phyloP scores from a whole-genome alignment of 2,797 vertebrate genomes.

The Lacerta bilineata region DNA sequence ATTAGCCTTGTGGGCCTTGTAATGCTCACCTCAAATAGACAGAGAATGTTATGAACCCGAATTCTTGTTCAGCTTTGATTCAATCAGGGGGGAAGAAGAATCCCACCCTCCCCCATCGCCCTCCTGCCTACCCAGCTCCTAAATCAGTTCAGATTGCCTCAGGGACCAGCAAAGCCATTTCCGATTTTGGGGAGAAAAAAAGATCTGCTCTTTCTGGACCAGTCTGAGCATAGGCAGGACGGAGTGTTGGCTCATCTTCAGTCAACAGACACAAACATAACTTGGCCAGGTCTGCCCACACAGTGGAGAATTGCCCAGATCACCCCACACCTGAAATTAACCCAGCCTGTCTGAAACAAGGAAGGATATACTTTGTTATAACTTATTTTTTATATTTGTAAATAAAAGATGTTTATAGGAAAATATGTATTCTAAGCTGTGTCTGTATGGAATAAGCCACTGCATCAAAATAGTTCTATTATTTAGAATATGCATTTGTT shows the following conservation, averaged over 20 bases:
- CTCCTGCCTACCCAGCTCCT: background rate
- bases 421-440: conserved; percentile 80
- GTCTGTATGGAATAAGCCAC: conserved; percentile 75
- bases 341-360: conserved; percentile 62
- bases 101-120: too few relatives aligned
- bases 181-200: background rate
- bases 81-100: too few relatives aligned
- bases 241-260: background rate
- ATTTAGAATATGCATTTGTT: conserved; percentile 73
- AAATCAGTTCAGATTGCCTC: background rate
- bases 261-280: background rate
- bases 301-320: background rate
- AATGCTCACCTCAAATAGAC: background rate
- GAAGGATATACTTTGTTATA: conserved; percentile 84
- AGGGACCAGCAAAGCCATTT: background rate
- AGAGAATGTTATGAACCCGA: background rate
- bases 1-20: background rate
- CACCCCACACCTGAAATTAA: conserved; percentile 52
- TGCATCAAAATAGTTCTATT: conserved; percentile 78
- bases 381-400: conserved; percentile 85
- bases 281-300: background rate
- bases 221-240: too few relatives aligned
- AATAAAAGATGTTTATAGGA: conserved; percentile 86
- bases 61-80: background rate
- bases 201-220: background rate